Evolutionary conservation across 2,888 invertebrate genomes (phyloP), one percentile per base, ranked within the genome.

Genomic region (Synanthedon vespiformis): DNA sequence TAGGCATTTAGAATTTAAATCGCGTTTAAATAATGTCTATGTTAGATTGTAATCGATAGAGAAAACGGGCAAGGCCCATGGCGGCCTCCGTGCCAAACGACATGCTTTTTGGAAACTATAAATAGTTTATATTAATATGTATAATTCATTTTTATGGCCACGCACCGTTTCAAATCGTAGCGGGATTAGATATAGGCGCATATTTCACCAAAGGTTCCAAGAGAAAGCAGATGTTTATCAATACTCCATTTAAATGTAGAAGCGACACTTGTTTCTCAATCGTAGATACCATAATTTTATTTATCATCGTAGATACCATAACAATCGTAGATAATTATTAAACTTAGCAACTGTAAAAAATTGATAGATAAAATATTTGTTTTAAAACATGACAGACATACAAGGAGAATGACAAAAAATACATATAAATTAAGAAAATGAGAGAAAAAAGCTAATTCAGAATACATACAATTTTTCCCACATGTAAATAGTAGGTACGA

Each of bases 61-160:
- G n/a, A 44, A n/a, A 44, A 44, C 44, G 5, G 8, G 6, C 13
- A 44, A 13, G 8, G 44, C 13, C 44, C 6, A n/a, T 44, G 34
- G 49, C 40, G 34, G 50, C 34, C 27, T 50, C 68, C 66, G 57
- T 57, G 63, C 63, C 63, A 61, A 64, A 64, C 55, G 60, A 63
- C 64, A 63, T 61, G 63, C 59, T 58, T 64, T 63, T 63, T 61
- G 61, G 57, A 55, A 61, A 55, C 61, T 58, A 64, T 62, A 69
- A 69, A 72, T 68, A 67, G 58, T 60, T 56, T 53, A 52, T 52
- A 53, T 61, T 60, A 51, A 44, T 53, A 52, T n/a, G n/a, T n/a
- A n/a, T 64, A 69, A 68, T 68, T 70, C 67, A 69, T 70, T 72
- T 72, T 72, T 72, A 71, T 64, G 62, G 63, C 66, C 14, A 41